Evolutionary conservation across 2,888 invertebrate genomes (phyloP).

Genomic region (Temnothorax unifasciatus): DNA sequence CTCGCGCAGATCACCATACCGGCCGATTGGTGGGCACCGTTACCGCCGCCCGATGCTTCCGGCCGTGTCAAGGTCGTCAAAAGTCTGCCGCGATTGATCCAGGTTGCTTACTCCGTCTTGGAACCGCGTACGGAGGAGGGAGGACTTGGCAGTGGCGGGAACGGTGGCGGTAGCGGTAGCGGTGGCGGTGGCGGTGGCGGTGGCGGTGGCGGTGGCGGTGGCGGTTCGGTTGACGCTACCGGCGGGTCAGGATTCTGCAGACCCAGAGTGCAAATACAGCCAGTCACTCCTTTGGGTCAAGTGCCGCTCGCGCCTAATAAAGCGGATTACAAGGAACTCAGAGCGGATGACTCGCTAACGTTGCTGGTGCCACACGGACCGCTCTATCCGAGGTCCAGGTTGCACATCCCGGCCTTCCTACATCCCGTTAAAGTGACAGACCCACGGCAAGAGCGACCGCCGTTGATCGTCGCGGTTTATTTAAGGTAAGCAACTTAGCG

Average conservation of each 20-base stretch:
- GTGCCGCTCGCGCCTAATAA: constrained; percentile 93
- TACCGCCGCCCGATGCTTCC: constrained; percentile 88
- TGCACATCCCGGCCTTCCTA: constrained; percentile 96
- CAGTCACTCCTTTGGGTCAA: constrained; percentile 87
- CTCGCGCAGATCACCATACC: constrained; percentile 95
- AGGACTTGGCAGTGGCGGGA: constrained; percentile 59
- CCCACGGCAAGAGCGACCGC: constrained; percentile 74
- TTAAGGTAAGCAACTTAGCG: constrained; percentile 89
- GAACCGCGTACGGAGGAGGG: constrained; percentile 91
- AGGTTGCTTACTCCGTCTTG: constrained; percentile 95
- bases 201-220: not conserved
- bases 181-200: not conserved
- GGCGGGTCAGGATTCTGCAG: constrained; percentile 87
- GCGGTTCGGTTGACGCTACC: constrained; percentile 52
- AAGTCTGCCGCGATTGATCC: constrained; percentile 92
- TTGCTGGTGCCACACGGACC: constrained; percentile 95
- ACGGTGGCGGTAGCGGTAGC: not conserved
- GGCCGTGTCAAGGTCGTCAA: constrained; percentile 86
- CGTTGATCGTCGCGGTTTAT: constrained; percentile 91
- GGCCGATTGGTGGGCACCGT: constrained; percentile 95
- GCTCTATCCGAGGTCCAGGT: constrained; percentile 94
- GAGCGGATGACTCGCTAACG: constrained; percentile 94
- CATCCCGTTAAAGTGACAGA: constrained; percentile 87
- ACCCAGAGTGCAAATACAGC: constrained; percentile 91
- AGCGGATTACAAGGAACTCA: constrained; percentile 94